A percentile compares a stretch with the other conserved stretches of the same genome.
Evolutionary conservation across 2,888 invertebrate genomes (phyloP).

Genomic region (Tryphoninae sp.): DNA sequence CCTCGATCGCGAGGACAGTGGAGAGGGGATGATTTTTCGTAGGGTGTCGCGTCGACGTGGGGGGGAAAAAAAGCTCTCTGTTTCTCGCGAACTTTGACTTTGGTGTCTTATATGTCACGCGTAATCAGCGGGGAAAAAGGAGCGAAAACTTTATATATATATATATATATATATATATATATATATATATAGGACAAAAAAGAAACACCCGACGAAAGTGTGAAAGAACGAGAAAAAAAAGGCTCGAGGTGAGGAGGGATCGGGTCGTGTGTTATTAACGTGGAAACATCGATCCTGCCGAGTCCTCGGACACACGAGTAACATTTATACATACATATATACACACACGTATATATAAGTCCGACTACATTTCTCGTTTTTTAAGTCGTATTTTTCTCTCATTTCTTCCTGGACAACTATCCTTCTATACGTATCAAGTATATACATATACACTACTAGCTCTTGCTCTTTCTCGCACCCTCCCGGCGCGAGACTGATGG

Average conservation of each 20-base stretch:
- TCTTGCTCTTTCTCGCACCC: constrained; percentile 51
- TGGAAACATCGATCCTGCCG: constrained; percentile 71
- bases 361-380: constrained; percentile 20
- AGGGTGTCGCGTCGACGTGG: constrained; percentile 53
- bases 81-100: constrained; percentile 59
- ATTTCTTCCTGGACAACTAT: constrained; percentile 47
- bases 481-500: constrained; percentile 74
- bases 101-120: constrained; percentile 59
- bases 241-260: constrained; percentile 68
- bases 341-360: not conserved
- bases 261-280: constrained; percentile 66
- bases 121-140: constrained; percentile 54
- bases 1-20: constrained; percentile 67
- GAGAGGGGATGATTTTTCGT: constrained; percentile 41
- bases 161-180: constrained; percentile 9
- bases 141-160: constrained; percentile 9
- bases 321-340: constrained; percentile 1
- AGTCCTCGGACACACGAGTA: constrained; percentile 36
- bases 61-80: constrained; percentile 6
- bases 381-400: constrained; percentile 49
- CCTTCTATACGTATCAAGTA: constrained; percentile 45
- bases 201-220: constrained; percentile 12
- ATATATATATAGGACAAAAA: not conserved
- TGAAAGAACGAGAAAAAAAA: constrained; percentile 35
- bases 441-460: not conserved